Evolutionary conservation across 2,888 invertebrate genomes (phyloP).

Genomic region (Spisula subtruncata): DNA sequence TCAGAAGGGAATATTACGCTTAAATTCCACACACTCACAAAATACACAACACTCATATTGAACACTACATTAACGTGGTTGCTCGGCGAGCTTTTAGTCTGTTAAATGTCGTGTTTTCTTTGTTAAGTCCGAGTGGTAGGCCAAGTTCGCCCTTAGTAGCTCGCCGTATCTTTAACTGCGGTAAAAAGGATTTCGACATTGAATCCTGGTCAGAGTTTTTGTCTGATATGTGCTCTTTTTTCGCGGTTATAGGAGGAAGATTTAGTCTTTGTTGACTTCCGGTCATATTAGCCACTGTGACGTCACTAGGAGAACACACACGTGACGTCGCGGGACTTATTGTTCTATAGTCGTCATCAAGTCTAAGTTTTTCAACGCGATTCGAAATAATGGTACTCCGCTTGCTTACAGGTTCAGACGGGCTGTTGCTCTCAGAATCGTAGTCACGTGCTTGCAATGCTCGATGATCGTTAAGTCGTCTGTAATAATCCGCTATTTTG

Average conservation of each 20-base stretch:
- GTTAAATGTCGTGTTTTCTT: slow-evolving; percentile 20
- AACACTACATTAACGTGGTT: slow-evolving; percentile 46
- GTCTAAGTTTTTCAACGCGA: slow-evolving; percentile 1
- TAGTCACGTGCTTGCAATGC: not conserved
- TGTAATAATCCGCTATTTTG: slow-evolving; percentile 28
- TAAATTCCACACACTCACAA: no score
- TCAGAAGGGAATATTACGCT: no score
- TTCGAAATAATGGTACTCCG: not conserved
- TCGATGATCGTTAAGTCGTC: not conserved
- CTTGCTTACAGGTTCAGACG: not conserved
- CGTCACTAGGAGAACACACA: slow-evolving; percentile 31
- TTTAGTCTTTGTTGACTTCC: not conserved
- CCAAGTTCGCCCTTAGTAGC: slow-evolving; percentile 55
- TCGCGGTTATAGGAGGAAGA: slow-evolving; percentile 55
- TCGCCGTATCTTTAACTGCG: slow-evolving; percentile 48
- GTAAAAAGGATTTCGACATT: slow-evolving; percentile 39
- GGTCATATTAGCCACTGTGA: slow-evolving; percentile 6
- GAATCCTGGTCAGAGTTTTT: slow-evolving; percentile 18
- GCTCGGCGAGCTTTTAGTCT: slow-evolving; percentile 52
- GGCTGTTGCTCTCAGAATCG: not conserved
- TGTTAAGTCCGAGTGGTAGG: not conserved
- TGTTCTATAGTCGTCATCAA: not conserved
- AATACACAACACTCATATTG: not conserved
- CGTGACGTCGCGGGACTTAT: slow-evolving; percentile 14
- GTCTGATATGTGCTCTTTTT: slow-evolving; percentile 52